Conservation (phyloP, 2,797 vertebrate genomes). For the Arnoldichthys spilopterus region DNA sequence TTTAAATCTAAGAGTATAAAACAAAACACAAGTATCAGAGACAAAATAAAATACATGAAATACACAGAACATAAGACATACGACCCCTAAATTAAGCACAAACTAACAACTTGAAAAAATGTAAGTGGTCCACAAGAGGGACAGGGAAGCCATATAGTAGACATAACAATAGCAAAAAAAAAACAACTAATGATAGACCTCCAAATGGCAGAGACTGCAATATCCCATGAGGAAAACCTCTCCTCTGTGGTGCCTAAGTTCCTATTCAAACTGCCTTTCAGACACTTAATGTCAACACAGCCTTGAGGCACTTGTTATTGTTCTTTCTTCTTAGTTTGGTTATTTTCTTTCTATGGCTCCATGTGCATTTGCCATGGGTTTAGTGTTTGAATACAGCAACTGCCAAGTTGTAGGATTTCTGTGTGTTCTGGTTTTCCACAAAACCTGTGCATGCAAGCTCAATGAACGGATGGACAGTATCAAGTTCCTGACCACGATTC, state of each 20-base stretch:
- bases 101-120: too few species aligned
- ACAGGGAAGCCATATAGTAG: too few species aligned
- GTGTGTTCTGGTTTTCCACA: neutral
- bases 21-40: too few species aligned
- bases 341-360: neutral
- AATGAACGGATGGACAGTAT: neutral
- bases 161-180: too few species aligned
- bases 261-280: neutral
- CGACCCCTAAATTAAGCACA: too few species aligned
- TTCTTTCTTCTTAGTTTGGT: neutral
- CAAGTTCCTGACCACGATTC: neutral
- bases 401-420: constrained; percentile 7
- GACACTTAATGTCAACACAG: neutral
- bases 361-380: neutral
- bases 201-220: too few species aligned
- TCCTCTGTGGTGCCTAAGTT: neutral
- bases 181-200: too few species aligned
- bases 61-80: too few species aligned
- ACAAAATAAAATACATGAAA: too few species aligned
- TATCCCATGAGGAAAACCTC: constrained; percentile 40
- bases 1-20: too few species aligned
- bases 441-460: neutral
- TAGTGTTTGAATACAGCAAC: constrained; percentile 2
- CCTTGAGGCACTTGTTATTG: neutral
- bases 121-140: too few species aligned